Percentiles rank a stretch among this genome's conserved stretches.
phyloP scores from a whole-genome alignment of 2,888 invertebrate genomes.

The Phortica magna region DNA sequence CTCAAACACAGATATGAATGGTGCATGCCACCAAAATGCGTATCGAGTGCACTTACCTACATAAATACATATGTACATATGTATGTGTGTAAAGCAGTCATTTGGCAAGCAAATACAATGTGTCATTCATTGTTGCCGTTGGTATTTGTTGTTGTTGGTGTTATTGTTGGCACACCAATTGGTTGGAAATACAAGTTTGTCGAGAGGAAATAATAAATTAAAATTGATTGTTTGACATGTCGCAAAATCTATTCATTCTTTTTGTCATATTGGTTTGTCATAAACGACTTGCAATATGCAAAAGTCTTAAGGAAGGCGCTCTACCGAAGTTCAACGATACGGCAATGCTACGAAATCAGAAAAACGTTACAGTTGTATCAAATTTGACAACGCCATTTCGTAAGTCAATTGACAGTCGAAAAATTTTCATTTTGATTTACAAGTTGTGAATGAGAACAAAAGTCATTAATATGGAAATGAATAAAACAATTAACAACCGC shows the following conservation, averaged over 20 bases:
- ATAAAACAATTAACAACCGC: no score
- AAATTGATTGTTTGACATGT: conserved; percentile 71
- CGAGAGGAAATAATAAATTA: conserved; percentile 74
- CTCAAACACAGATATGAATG: background rate
- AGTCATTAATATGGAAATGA: no score
- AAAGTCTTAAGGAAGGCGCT: no score
- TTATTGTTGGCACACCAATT: conserved; percentile 34
- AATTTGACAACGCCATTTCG: no score
- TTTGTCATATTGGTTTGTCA: no score
- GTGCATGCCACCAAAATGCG: conserved; percentile 44
- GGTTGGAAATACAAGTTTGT: conserved; percentile 51
- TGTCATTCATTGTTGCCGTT: conserved; percentile 65
- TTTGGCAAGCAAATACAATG: conserved; percentile 51
- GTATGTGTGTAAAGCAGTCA: conserved; percentile 38
- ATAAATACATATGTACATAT: conserved; percentile 10
- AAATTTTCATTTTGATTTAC: no score
- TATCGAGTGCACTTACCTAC: conserved; percentile 55
- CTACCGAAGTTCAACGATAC: no score
- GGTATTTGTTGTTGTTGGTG: conserved; percentile 28
- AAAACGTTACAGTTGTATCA: no score
- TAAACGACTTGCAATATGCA: no score
- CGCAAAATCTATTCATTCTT: conserved; percentile 42
- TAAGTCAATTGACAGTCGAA: no score
- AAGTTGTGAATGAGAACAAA: no score
- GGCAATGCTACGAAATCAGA: no score